Evolutionary conservation across 2,888 invertebrate genomes (phyloP).

Genomic region (Drosophila antonietae): DNA sequence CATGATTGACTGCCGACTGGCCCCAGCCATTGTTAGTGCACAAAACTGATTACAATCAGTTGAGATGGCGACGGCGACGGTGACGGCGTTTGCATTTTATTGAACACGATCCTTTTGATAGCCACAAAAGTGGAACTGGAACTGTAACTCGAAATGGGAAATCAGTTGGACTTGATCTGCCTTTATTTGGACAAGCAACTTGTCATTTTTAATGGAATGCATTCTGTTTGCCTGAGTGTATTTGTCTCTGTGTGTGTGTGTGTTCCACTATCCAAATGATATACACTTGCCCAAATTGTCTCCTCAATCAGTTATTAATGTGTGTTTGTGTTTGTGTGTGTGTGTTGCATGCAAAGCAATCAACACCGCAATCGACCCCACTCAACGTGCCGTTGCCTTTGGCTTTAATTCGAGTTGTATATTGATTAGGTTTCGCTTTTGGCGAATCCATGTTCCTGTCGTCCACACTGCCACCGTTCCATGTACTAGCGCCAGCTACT

Average conservation of each 20-base stretch:
- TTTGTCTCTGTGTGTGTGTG: constrained; percentile 16
- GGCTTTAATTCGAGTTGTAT: constrained; percentile 66
- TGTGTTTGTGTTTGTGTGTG: constrained; percentile 6
- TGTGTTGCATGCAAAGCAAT: constrained; percentile 62
- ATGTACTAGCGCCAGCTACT: constrained; percentile 82
- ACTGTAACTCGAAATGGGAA: constrained; percentile 9
- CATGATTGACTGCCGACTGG: constrained; percentile 59
- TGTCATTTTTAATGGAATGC: constrained; percentile 77
- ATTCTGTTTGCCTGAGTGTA: constrained; percentile 34
- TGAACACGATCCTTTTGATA: constrained; percentile 72
- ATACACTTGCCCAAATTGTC: constrained; percentile 26
- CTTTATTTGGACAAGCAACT: constrained; percentile 79
- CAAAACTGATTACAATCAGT: constrained; percentile 66
- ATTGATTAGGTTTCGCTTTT: constrained; percentile 80
- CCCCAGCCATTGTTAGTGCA: constrained; percentile 68
- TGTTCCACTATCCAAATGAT: constrained; percentile 7
- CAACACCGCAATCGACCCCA: constrained; percentile 64
- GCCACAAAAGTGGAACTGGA: constrained; percentile 27
- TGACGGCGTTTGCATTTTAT: constrained; percentile 75
- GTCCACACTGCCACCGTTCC: constrained; percentile 81
- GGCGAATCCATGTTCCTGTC: constrained; percentile 81
- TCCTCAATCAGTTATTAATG: constrained; percentile 46
- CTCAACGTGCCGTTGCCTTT: constrained; percentile 39
- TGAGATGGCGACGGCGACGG: constrained; percentile 27
- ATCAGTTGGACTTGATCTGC: constrained; percentile 56